Evolutionary conservation across 35 echinoderm and acorn worm genomes (phyloP).

Genomic region (Amphiura filiformis): DNA sequence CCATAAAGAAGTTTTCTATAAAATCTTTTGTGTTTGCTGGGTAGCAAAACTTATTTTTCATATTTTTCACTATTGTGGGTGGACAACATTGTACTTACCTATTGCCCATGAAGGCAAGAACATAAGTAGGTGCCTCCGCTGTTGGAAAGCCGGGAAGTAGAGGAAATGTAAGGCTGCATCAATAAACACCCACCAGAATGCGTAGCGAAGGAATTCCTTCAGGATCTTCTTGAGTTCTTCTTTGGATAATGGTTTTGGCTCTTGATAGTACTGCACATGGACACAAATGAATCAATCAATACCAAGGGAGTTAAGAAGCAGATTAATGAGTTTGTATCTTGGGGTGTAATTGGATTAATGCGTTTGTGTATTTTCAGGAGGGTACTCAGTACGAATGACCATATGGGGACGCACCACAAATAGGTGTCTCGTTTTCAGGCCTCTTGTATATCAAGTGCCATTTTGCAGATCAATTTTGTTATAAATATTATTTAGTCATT

Average conservation of each 20-base stretch:
- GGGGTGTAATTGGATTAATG: neutral
- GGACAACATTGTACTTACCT: slow-evolving; percentile 34
- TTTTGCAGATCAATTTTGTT: too few relatives aligned
- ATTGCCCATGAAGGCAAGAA: slow-evolving; percentile 42
- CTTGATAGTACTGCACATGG: slow-evolving; percentile 42
- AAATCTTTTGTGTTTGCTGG: too few relatives aligned
- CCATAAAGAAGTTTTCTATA: too few relatives aligned
- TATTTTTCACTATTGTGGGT: too few relatives aligned
- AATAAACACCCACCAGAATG: slow-evolving; percentile 57
- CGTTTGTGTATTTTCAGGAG: neutral
- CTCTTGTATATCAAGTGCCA: too few relatives aligned
- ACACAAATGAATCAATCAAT: neutral
- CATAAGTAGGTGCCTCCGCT: slow-evolving; percentile 21
- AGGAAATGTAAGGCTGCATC: slow-evolving; percentile 53
- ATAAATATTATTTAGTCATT: neutral
- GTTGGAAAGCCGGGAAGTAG: slow-evolving; percentile 68
- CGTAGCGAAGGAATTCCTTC: slow-evolving; percentile 44
- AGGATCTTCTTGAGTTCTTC: slow-evolving; percentile 42
- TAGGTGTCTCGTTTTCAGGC: neutral
- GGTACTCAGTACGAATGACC: too few relatives aligned
- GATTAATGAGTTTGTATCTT: neutral
- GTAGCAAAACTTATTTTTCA: too few relatives aligned
- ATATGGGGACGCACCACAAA: too few relatives aligned
- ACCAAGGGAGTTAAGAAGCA: neutral
- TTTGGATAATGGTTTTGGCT: slow-evolving; percentile 7